Evolutionary conservation across 2,888 invertebrate genomes (phyloP), one percentile per base, ranked within the genome.

Genomic region (Prosapia bicincta): DNA sequence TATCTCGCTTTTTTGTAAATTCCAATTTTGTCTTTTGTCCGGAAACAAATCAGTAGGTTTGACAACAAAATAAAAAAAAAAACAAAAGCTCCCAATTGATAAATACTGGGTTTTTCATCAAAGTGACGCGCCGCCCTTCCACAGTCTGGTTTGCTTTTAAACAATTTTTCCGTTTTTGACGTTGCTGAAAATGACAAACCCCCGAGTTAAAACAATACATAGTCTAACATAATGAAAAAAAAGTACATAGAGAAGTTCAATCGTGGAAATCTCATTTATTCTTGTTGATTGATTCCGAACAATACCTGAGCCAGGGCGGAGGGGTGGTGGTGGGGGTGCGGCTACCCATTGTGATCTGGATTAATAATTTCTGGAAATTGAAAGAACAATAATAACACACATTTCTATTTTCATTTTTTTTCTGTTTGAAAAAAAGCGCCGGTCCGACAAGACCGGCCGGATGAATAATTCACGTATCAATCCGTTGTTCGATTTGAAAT

Each of bases 191-290:
- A 74, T 69, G 74, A 74, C 74, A 74, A 74, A 65, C 69, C 54
- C 74, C 69, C 74, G 54, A 69, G 74, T 74, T 74, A 69, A 74
- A 74, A 74, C 74, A 74, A 74, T 74, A 69, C 20, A 68, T 65
- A 69, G 24, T 74, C 74, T 69, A 69, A 74, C 69, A 69, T 74
- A 74, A 74, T 74, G 74, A 74, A 74, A 74, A 74, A 74, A 74
- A 69, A 54, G 54, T 54, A 54, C 54, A 69, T 30, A 43, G 74
- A 54, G 66, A 69, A 69, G 74, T 74, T 69, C 74, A 74, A 74
- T 74, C 74, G 69, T 66, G 74, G 28, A 69, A 74, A 74, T 74
- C 74, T 74, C 74, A 74, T 74, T 74, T 74, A 74, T 74, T 74
- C 74, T 69, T 69, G 69, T 65, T 69, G 74, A 74, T 74, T 74